Evolutionary conservation across 1,140 invertebrate genomes (phyloP).

Genomic region (Drosophila seguyi): DNA sequence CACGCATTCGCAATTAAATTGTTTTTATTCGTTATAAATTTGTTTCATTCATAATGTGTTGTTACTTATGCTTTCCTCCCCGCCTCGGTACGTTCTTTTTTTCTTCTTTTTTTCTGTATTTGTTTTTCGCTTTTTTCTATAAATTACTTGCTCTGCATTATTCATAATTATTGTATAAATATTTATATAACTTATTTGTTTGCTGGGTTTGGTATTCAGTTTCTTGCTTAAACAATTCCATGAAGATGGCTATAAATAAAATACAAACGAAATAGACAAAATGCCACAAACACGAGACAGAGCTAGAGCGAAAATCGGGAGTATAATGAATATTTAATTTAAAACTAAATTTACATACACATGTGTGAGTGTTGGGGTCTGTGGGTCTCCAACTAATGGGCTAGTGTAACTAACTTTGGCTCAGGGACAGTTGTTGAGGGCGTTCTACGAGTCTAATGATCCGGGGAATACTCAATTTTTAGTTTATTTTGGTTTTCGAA

Average conservation of each 20-base stretch:
- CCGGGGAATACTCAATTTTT: not conserved
- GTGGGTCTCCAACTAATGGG: constrained; percentile 5
- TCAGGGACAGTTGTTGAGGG: constrained; percentile 7
- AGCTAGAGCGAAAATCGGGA: constrained; percentile 39
- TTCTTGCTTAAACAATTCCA: constrained; percentile 58
- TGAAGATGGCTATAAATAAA: constrained; percentile 43
- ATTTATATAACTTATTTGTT: constrained; percentile 69
- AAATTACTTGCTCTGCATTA: constrained; percentile 80
- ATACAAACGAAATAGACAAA: constrained; percentile 46
- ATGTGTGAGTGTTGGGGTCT: constrained; percentile 1
- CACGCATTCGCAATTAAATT: constrained; percentile 68
- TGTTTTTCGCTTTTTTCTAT: constrained; percentile 49
- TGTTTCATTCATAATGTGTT: constrained; percentile 58
- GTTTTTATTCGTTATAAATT: constrained; percentile 67
- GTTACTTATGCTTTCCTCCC: constrained; percentile 58
- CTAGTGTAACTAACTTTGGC: constrained; percentile 26
- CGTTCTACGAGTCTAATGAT: constrained; percentile 18
- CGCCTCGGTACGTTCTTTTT: constrained; percentile 28
- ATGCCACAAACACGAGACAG: constrained; percentile 59
- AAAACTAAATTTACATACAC: constrained; percentile 34
- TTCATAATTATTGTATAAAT: constrained; percentile 79
- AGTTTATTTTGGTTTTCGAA: not conserved
- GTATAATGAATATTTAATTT: constrained; percentile 41
- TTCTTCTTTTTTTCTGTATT: constrained; percentile 28
- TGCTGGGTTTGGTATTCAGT: constrained; percentile 42